Evolutionary conservation across 1,140 invertebrate genomes (phyloP).

Genomic region (Aphidius gifuensis): DNA sequence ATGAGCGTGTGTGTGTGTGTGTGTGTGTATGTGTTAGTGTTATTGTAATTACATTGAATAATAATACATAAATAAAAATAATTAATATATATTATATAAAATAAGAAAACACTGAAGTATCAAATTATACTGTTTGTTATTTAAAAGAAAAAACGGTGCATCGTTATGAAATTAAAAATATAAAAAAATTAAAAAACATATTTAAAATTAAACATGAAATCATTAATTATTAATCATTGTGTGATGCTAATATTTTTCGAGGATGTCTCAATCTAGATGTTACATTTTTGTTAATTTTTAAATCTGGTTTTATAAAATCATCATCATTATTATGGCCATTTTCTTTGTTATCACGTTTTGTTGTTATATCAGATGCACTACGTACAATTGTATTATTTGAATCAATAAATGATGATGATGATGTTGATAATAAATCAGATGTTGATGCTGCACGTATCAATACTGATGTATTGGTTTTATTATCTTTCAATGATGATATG

Average conservation of each 20-base stretch:
- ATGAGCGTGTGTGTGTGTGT: too few relatives aligned
- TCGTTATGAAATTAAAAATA: background rate
- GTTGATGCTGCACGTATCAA: conserved; percentile 33
- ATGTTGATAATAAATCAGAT: conserved; percentile 30
- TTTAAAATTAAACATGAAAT: background rate
- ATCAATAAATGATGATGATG: background rate
- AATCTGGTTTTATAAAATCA: conserved; percentile 6
- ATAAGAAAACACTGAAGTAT: background rate
- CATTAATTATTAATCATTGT: conserved; percentile 3
- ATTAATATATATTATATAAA: conserved; percentile 9
- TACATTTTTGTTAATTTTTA: background rate
- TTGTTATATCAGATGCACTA: background rate
- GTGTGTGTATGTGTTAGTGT: too few relatives aligned
- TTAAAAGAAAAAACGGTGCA: background rate
- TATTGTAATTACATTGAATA: too few relatives aligned
- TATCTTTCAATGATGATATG: conserved; percentile 17
- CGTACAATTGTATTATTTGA: background rate
- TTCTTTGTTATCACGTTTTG: conserved; percentile 16
- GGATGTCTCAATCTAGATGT: background rate
- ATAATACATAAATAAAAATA: background rate
- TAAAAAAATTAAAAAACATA: background rate
- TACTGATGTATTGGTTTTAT: conserved; percentile 17
- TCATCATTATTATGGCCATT: background rate
- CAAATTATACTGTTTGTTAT: background rate
- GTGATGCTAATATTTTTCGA: background rate